These are phyloP conservation scores for Heterodera filipjevi DNA, from an alignment of 2,888 invertebrate species.

Conservation along the genomic window DNA sequence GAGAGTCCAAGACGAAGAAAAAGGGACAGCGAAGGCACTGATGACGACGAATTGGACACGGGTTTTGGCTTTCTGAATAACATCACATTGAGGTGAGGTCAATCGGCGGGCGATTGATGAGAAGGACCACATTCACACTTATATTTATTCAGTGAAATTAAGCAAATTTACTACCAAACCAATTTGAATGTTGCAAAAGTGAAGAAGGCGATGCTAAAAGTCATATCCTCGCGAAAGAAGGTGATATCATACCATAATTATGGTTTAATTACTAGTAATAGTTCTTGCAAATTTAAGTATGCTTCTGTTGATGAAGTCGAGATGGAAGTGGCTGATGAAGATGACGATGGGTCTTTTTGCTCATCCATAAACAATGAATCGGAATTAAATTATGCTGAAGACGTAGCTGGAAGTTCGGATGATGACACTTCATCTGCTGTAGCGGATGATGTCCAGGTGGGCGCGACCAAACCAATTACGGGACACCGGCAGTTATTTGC, in stretches of 20 bases:
- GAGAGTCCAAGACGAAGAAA: background rate
- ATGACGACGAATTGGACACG: background rate
- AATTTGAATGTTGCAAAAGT: slow-evolving; percentile 9
- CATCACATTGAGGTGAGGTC: background rate
- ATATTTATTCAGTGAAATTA: background rate
- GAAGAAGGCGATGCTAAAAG: slow-evolving; percentile 8
- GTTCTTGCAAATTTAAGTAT: background rate
- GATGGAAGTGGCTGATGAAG: background rate
- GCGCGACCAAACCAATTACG: background rate
- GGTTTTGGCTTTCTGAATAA: slow-evolving; percentile 10
- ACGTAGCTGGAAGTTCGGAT: background rate
- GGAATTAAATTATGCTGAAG: background rate
- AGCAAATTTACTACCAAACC: slow-evolving; percentile 1
- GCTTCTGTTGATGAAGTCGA: background rate
- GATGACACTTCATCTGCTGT: background rate
- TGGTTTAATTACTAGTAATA: background rate
- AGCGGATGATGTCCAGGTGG: background rate
- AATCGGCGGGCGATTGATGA: background rate
- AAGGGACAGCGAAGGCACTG: background rate
- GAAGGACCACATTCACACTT: background rate
- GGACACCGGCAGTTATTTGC: background rate
- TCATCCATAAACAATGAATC: background rate
- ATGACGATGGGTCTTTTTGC: background rate
- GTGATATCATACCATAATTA: background rate
- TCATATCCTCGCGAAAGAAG: background rate